A percentile compares a stretch with the other conserved stretches of the same genome.
phyloP scores from a whole-genome alignment of 37 sponge, comb jelly and placozoan genomes.

The Mnemiopsis leidyi region DNA sequence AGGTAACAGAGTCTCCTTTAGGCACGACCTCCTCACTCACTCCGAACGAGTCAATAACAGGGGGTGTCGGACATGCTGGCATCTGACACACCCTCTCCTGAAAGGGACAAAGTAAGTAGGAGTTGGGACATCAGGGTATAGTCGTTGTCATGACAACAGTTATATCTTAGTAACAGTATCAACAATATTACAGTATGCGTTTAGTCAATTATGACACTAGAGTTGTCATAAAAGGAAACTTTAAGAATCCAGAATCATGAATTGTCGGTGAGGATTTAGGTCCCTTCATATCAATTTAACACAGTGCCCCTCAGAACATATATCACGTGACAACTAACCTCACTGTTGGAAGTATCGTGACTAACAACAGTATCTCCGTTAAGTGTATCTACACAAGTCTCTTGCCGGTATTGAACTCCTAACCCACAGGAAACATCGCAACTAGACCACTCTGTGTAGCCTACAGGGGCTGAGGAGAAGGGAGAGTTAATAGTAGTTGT shows the following conservation, averaged over 20 bases:
- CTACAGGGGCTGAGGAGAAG: neutral
- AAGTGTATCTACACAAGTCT: neutral
- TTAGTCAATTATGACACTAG: no score
- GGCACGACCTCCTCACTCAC: neutral
- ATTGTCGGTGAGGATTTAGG: no score
- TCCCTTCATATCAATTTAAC: no score
- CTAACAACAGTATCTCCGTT: neutral
- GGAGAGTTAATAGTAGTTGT: no score
- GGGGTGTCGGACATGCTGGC: neutral
- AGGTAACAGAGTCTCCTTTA: neutral
- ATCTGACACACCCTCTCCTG: neutral
- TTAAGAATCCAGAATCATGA: no score
- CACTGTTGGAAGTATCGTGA: neutral
- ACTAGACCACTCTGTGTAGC: neutral
- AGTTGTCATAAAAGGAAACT: neutral
- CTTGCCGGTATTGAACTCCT: constrained; percentile 18
- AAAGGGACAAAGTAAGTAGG: neutral
- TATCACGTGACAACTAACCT: neutral
- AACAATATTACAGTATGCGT: no score
- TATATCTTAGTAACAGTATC: no score
- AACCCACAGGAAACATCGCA: constrained; percentile 38
- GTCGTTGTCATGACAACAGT: no score
- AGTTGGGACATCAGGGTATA: no score
- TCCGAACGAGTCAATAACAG: constrained; percentile 7
- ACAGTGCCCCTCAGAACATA: no score